Conservation (phyloP, 2,113 vertebrate species). For the Channa maculata region DNA sequence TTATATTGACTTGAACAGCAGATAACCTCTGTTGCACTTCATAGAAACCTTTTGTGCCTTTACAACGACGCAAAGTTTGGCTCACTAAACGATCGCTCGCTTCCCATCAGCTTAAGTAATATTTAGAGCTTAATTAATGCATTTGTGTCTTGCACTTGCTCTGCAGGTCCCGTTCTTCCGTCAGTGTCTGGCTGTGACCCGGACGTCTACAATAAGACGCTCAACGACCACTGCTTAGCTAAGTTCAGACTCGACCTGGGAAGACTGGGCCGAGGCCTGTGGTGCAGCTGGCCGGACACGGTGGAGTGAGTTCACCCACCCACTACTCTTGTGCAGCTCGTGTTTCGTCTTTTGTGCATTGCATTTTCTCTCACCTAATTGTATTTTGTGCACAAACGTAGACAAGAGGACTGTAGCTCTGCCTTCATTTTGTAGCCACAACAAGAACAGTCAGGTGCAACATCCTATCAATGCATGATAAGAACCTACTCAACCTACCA, state of each 20-base stretch:
- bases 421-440: too few species aligned
- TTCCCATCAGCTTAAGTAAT: not conserved
- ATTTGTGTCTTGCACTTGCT: not conserved
- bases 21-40: constrained; percentile 22
- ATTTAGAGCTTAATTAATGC: not conserved
- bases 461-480: too few species aligned
- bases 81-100: not conserved
- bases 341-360: too few species aligned
- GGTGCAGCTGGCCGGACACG: constrained; percentile 80
- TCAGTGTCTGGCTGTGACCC: constrained; percentile 52
- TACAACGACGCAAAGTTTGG: not conserved
- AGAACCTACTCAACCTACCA: too few species aligned
- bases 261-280: constrained; percentile 60
- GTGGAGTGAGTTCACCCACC: constrained; percentile 67
- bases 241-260: constrained; percentile 70
- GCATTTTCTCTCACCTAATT: too few species aligned
- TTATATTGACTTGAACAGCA: constrained; percentile 25
- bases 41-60: constrained; percentile 4
- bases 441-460: too few species aligned
- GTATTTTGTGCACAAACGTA: too few species aligned
- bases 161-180: constrained; percentile 48
- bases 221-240: constrained; percentile 61
- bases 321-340: too few species aligned
- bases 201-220: constrained; percentile 46
- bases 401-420: too few species aligned